Evolutionary conservation across 2,888 invertebrate species (phyloP), one percentile per base, ranked within the genome.

Genomic region (Caenorhabditis sulstoni): DNA sequence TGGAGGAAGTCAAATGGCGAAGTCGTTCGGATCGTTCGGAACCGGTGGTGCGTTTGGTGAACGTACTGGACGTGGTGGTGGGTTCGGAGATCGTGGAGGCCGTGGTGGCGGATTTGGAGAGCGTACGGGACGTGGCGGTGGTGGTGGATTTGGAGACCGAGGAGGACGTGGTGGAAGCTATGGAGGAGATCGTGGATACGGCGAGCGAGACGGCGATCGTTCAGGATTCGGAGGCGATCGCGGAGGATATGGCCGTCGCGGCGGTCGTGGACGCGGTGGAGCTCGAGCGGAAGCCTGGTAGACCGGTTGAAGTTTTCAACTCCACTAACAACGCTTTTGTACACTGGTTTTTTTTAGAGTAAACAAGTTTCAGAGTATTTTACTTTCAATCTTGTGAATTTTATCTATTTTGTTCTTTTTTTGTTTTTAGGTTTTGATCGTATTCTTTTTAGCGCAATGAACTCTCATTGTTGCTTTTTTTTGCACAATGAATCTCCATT

Each of bases 331-430:
- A 3, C 16, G 2, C n/a, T 22, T 20, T 49, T 49, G 49, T 49
- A 49, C 9, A 49, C 22, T 49, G 20, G 49, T 29, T 29, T 41
- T 41, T 41, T 8, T 29, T 4, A 29, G 22, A 23, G 12, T 52
- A 18, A 41, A 5, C 9, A n/a, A 58, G 9, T 58, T 58, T 58
- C 44, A 58, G 44, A 44, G 23, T 58, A 45, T 58, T 58, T 45
- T 9, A 58, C 58, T 58, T 44, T 44, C 23, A 39, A 2, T 20
- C 9, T 58, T 57, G 58, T 58, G 23, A 44, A 44, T 45, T n/a
- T 58, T 44, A 41, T 9, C 58, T 22, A 45, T 45, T 39, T 57
- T 57, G 39, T 41, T 41, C 41, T 16, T 41, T 22, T 37, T 16
- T 20, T 41, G 22, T 57, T 39, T 35, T 23, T 52, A 5, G 16